These are phyloP conservation scores for Aplocera efformata DNA, from an alignment of 2,888 invertebrate genomes.

Conservation along the genomic window DNA sequence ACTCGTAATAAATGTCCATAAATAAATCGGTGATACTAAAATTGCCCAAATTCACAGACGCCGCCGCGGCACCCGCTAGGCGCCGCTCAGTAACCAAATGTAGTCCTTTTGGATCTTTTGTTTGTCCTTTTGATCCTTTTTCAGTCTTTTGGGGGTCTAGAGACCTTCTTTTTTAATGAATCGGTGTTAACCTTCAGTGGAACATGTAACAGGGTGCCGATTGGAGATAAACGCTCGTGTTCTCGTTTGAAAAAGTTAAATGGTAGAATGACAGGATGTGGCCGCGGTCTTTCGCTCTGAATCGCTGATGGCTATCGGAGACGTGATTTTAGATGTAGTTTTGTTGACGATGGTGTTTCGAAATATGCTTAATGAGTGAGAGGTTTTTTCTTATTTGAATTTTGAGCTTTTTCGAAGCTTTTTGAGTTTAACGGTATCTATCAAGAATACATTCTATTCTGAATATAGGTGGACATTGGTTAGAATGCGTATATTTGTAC, in stretches of 20 bases:
- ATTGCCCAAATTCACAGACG: slow-evolving; percentile 67
- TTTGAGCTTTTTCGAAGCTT: slow-evolving; percentile 5
- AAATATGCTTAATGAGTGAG: slow-evolving; percentile 14
- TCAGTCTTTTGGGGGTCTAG: slow-evolving; percentile 78
- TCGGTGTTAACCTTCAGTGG: slow-evolving; percentile 78
- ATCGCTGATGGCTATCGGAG: slow-evolving; percentile 55
- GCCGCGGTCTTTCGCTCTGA: slow-evolving; percentile 50
- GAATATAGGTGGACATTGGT: no score
- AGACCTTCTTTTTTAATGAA: slow-evolving; percentile 74
- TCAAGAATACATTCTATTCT: no score
- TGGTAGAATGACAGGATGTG: slow-evolving; percentile 67
- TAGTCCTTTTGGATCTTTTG: slow-evolving; percentile 57
- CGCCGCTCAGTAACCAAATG: slow-evolving; percentile 75
- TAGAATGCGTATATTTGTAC: no score
- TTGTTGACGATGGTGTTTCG: slow-evolving; percentile 32
- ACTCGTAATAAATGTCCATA: no score
- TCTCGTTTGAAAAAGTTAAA: slow-evolving; percentile 45
- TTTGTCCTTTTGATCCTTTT: slow-evolving; percentile 54
- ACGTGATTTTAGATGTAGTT: slow-evolving; percentile 43
- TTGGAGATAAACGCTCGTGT: slow-evolving; percentile 68
- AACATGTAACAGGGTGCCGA: slow-evolving; percentile 78
- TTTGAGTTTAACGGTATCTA: no score
- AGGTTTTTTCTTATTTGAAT: slow-evolving; percentile 8
- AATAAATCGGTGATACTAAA: slow-evolving; percentile 50
- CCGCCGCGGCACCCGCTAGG: slow-evolving; percentile 73